Evolutionary conservation across 1,140 invertebrate species (phyloP), one percentile per base, ranked within the genome.

Genomic region (Penaeus japonicus): DNA sequence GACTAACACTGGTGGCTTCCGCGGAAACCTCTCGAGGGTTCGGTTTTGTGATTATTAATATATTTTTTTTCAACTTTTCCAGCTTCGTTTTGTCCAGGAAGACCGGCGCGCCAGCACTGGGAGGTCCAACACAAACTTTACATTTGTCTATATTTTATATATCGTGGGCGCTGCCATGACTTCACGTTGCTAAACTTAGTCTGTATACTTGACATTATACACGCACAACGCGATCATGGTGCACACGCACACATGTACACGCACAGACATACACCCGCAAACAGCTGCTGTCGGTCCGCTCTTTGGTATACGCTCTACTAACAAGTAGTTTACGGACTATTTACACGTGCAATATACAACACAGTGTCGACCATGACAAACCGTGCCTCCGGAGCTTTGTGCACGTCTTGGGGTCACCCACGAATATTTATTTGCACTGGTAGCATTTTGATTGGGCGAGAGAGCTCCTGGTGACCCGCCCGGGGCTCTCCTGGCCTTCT

Each of bases 241-340:
- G 39, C 78, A 86, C 77, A 87, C 75, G 73, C 84, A 78, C 77
- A 47, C 78, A 65, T 70, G 47, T 47, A 47, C 47, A 47, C 47
- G 47, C 47, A 47, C 47, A 47, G 47, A 47, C 47, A 47, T 47
- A 47, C 87, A 83, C 87, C 81, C 87, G 80, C 80, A 88, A 83
- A 77, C 87, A 83, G 87, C 87, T 88, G 80, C 53, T 83, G 87
- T 88, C 87, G 87, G 87, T 88, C 87, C 81, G 87, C 87, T 88
- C 87, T 88, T 88, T 88, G 87, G 87, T 88, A 88, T 88, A 88
- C 81, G 87, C 87, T 88, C 87, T 88, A 83, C 87, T 88, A 88
- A 77, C 70, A 83, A 88, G 87, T 88, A 88, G 87, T 57, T 83
- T 88, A 83, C 73, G 79, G 87, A 88, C 80, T 88, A 88, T 88